Evolutionary conservation across 1,140 invertebrate species (phyloP).

Genomic region (Patella vulgata): DNA sequence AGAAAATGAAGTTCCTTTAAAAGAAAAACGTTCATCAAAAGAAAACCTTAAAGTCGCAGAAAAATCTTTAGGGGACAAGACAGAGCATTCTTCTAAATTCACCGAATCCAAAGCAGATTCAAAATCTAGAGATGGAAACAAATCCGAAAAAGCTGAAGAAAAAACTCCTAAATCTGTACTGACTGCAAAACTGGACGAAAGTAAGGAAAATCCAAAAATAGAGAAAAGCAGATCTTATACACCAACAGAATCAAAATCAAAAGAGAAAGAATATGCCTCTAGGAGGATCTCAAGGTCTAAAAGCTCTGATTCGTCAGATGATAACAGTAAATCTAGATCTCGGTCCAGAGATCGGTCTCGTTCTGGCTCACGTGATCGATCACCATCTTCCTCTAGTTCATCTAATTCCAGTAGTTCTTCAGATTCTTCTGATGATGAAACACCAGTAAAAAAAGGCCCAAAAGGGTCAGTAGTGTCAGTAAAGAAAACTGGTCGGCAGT

Average conservation of each 20-base stretch:
- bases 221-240: slow-evolving; percentile 14
- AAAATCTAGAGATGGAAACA: too few relatives aligned
- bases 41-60: too few relatives aligned
- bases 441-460: slow-evolving; percentile 7
- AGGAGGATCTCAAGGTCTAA: slow-evolving; percentile 20
- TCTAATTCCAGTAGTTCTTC: slow-evolving; percentile 20
- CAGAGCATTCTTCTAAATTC: too few relatives aligned
- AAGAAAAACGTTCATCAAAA: too few relatives aligned
- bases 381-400: slow-evolving; percentile 39
- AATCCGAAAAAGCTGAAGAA: too few relatives aligned
- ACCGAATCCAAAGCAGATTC: too few relatives aligned
- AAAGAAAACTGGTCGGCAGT: background rate
- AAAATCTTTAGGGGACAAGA: too few relatives aligned
- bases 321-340: slow-evolving; percentile 18
- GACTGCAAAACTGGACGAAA: background rate
- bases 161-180: too few relatives aligned
- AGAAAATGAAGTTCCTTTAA: too few relatives aligned
- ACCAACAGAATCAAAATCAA: background rate
- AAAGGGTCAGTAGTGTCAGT: background rate
- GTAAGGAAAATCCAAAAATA: background rate
- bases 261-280: background rate
- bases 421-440: slow-evolving; percentile 1
- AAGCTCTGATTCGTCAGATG: slow-evolving; percentile 7
- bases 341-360: slow-evolving; percentile 28
- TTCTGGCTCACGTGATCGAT: slow-evolving; percentile 13